Percentiles rank a stretch among this genome's conserved stretches.
These are phyloP conservation scores for Chelonus insularis DNA, from an alignment of 1,140 invertebrate genomes.

Conservation along the genomic window DNA sequence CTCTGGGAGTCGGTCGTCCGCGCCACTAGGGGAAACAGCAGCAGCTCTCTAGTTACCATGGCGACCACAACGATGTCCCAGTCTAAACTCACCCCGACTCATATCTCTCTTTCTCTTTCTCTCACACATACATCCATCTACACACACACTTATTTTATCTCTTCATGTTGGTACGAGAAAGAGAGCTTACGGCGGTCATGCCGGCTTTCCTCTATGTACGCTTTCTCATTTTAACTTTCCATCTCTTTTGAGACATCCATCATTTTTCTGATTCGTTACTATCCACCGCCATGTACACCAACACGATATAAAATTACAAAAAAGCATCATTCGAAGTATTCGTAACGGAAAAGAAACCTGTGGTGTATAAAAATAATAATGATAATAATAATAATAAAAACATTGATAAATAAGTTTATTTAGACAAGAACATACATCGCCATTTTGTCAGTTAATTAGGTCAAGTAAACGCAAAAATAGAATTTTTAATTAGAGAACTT, in stretches of 20 bases:
- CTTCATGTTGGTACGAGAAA: not conserved
- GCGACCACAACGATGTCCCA: slow-evolving; percentile 25
- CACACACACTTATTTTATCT: too few species aligned
- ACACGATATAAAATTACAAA: too few species aligned
- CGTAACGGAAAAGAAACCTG: too few species aligned
- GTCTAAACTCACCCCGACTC: slow-evolving; percentile 23
- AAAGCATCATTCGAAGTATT: too few species aligned
- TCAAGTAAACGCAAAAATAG: slow-evolving; percentile 19
- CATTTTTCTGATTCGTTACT: not conserved
- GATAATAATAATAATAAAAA: not conserved
- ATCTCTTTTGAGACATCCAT: slow-evolving; percentile 7
- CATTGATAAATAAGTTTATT: slow-evolving; percentile 10
- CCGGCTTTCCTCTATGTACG: not conserved
- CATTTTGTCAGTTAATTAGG: slow-evolving; percentile 17
- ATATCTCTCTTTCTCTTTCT: slow-evolving; percentile 22
- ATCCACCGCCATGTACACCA: not conserved
- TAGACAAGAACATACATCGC: slow-evolving; percentile 6
- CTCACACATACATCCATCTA: slow-evolving; percentile 12
- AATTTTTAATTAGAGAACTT: slow-evolving; percentile 14
- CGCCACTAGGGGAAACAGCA: slow-evolving; percentile 16
- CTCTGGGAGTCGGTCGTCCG: slow-evolving; percentile 5
- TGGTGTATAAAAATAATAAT: not conserved
- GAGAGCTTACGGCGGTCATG: slow-evolving; percentile 4
- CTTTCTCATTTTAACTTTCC: not conserved
- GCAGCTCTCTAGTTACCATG: slow-evolving; percentile 27